Conservation (phyloP, 2,797 vertebrate species). For the Hyperoplus immaculatus region DNA sequence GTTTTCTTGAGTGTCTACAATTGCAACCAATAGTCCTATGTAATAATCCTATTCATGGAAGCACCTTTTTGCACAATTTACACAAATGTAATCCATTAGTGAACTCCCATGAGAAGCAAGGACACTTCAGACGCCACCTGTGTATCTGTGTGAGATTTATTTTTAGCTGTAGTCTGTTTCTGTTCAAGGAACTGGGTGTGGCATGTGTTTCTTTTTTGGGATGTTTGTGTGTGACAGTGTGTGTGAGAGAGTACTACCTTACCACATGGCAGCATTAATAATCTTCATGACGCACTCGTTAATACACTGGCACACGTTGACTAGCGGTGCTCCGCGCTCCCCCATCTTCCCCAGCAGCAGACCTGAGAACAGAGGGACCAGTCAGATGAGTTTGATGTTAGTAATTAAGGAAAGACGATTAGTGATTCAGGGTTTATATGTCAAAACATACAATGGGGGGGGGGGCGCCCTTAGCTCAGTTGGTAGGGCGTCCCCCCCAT, state of each 20-base stretch:
- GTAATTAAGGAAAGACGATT: not conserved
- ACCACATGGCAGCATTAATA: conserved; percentile 92
- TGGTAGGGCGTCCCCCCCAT: too few species aligned
- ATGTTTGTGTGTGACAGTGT: not conserved
- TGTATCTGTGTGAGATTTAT: conserved; percentile 35
- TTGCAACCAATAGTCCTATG: not conserved
- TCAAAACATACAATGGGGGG: too few species aligned
- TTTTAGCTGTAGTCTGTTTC: conserved; percentile 65
- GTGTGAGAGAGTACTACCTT: conserved; percentile 23
- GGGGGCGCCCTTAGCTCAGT: too few species aligned
- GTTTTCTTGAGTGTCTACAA: not conserved
- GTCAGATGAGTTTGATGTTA: not conserved
- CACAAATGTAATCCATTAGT: conserved; percentile 18
- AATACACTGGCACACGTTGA: conserved; percentile 92
- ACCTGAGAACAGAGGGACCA: conserved; percentile 77
- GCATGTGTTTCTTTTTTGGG: conserved; percentile 19
- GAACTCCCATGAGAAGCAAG: conserved; percentile 8
- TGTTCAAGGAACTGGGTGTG: conserved; percentile 10
- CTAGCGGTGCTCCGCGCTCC: conserved; percentile 87
- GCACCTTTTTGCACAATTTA: conserved; percentile 10
- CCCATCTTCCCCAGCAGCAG: conserved; percentile 92
- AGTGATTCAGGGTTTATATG: not conserved
- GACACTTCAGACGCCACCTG: conserved; percentile 22
- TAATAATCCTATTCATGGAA: conserved; percentile 13
- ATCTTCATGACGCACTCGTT: conserved; percentile 95